These are phyloP conservation scores for Rhynchophorus ferrugineus DNA, from an alignment of 1,140 invertebrate species.

Conservation along the genomic window DNA sequence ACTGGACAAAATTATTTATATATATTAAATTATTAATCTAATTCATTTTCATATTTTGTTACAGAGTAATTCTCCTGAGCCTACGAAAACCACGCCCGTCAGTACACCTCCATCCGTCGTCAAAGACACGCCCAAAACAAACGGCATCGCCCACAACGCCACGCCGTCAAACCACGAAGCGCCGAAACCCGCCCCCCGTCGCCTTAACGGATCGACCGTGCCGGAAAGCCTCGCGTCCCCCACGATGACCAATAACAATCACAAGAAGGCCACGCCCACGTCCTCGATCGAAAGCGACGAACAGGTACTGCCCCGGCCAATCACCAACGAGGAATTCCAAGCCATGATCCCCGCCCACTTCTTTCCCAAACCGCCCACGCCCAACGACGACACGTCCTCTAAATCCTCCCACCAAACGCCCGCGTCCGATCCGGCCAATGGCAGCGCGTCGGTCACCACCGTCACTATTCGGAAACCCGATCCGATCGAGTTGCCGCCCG, in stretches of 20 bases:
- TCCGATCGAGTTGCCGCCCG: slow-evolving; percentile 67
- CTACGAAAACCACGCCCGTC: slow-evolving; percentile 8
- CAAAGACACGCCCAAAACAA: slow-evolving; percentile 26
- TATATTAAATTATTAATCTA: too few species aligned
- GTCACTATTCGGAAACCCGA: slow-evolving; percentile 67
- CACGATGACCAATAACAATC: slow-evolving; percentile 31
- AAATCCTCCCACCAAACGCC: too few species aligned
- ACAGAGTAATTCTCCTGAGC: slow-evolving; percentile 21
- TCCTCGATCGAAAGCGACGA: slow-evolving; percentile 38
- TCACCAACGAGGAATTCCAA: slow-evolving; percentile 88
- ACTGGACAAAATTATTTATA: too few species aligned
- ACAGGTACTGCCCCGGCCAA: slow-evolving; percentile 62
- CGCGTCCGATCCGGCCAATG: slow-evolving; percentile 38
- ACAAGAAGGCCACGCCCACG: slow-evolving; percentile 33
- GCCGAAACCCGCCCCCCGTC: slow-evolving; percentile 38
- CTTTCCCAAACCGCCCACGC: slow-evolving; percentile 44
- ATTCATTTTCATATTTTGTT: slow-evolving; percentile 11
- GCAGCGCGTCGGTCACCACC: slow-evolving; percentile 45
- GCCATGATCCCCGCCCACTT: slow-evolving; percentile 88
- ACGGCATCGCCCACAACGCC: slow-evolving; percentile 26
- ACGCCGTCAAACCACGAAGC: slow-evolving; percentile 26
- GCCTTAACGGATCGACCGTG: slow-evolving; percentile 32
- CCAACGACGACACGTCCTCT: slow-evolving; percentile 41
- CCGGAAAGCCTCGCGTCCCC: slow-evolving; percentile 16
- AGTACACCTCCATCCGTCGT: slow-evolving; percentile 12